Percentiles rank a stretch among this genome's conserved stretches.
phyloP scores from a whole-genome alignment of 2,888 invertebrate species.

The Hirtodrosophila cameraria region DNA sequence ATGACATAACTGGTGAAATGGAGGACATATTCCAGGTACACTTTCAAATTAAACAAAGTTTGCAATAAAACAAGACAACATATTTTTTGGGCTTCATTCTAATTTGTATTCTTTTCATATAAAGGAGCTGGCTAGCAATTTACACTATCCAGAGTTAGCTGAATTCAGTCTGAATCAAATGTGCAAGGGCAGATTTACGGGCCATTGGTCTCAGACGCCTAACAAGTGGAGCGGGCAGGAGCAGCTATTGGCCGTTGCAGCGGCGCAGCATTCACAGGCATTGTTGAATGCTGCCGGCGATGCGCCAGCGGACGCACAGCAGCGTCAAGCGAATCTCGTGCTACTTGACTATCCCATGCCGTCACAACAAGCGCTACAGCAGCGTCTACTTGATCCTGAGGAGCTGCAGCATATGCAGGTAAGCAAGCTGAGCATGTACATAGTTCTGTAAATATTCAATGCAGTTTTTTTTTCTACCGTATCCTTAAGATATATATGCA shows the following conservation, averaged over 20 bases:
- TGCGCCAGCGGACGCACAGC: constrained; percentile 72
- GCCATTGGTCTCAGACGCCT: constrained; percentile 80
- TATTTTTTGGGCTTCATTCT: background rate
- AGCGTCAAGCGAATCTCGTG: constrained; percentile 81
- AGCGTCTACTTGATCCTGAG: constrained; percentile 84
- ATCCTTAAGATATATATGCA: too few relatives aligned
- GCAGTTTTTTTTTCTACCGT: too few relatives aligned
- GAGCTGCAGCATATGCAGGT: constrained; percentile 83
- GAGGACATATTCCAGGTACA: constrained; percentile 84
- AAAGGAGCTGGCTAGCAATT: constrained; percentile 83
- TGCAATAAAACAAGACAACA: background rate
- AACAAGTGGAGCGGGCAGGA: constrained; percentile 81
- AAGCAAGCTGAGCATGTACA: too few relatives aligned
- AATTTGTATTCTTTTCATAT: background rate
- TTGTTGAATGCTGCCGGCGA: constrained; percentile 77
- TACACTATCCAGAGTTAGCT: constrained; percentile 83
- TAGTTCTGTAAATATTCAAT: too few relatives aligned
- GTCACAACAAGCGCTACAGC: constrained; percentile 82
- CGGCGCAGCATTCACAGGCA: constrained; percentile 73
- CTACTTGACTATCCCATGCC: constrained; percentile 84
- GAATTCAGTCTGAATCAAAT: constrained; percentile 84
- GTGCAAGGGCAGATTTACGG: constrained; percentile 83
- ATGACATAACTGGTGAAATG: constrained; percentile 82
- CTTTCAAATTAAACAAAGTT: background rate
- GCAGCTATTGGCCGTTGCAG: constrained; percentile 77